Base-by-base conservation (phyloP, 2,797 vertebrate species). In the Onychomys leucogaster region DNA sequence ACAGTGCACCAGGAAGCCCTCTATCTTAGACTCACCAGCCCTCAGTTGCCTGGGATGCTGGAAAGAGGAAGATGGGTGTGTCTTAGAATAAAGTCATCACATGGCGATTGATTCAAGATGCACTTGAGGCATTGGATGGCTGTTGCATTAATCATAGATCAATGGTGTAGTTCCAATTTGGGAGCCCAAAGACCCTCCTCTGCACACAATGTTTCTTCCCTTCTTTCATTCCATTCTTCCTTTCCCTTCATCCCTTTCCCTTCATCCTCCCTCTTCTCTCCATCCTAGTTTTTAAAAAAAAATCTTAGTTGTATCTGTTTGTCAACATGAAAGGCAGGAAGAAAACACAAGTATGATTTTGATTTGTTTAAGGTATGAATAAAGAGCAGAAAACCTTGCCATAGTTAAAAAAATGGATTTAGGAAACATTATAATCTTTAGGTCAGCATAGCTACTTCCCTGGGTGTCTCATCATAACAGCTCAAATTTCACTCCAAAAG, bases 361-460 rank as follows among this genome's bases (percentile, higher is more conserved):
- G 95, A 96, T 86, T 97, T 93, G 67, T 94, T 61, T 90, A 78
- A 97, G 41, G 61, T 92, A 71, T 91, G 90, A 94, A 90, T 76
- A 96, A 96, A 96, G 96, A 96, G 84, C 65, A 91, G 94, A 65
- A 96, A 89, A 80, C 63, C 71, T 94, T 83, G 81, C 73, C 57
- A 76, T 37, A 83, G 67, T 91, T 67, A 14, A 92, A 95, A 96
- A 61, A 94, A 96, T 92, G 77, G 95, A 10, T 76, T 97, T 97
- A 94, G 92, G 65, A 97, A 94, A 89, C 86, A 96, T 95, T 87
- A 4, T 85, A 83, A 89, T 96, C 92, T 97, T 93, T 61, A 41
- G 75, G 73, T 83, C 87, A 95, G 90, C 41, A 75, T 67, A 89
- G 87, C 91, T 77, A 85, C 55, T 90, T 93, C 73, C 77, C 65